Percentiles rank a stretch among this genome's conserved stretches.
These are phyloP conservation scores for Parnassius mnemosyne DNA, from an alignment of 2,888 invertebrate species.

Conservation along the genomic window DNA sequence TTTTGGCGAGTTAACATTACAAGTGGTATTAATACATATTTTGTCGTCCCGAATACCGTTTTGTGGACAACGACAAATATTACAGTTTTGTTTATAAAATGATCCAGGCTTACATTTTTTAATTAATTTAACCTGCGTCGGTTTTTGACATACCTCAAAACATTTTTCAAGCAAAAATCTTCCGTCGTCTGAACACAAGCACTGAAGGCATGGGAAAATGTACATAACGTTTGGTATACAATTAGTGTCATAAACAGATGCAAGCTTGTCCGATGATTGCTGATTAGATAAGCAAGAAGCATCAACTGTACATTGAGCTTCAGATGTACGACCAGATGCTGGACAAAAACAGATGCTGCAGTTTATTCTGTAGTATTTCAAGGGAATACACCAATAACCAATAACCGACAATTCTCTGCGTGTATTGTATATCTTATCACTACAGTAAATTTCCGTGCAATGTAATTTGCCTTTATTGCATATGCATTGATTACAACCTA, in stretches of 20 bases:
- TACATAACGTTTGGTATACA: slow-evolving; percentile 71
- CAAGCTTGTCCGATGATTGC: slow-evolving; percentile 32
- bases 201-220: slow-evolving; percentile 61
- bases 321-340: slow-evolving; percentile 52
- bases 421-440: slow-evolving; percentile 29
- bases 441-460: slow-evolving; percentile 52
- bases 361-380: slow-evolving; percentile 59
- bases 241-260: slow-evolving; percentile 33
- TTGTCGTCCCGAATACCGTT: slow-evolving; percentile 45
- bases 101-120: slow-evolving; percentile 52
- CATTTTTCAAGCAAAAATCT: slow-evolving; percentile 56
- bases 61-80: slow-evolving; percentile 59
- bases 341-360: slow-evolving; percentile 68
- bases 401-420: slow-evolving; percentile 26
- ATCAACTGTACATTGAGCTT: slow-evolving; percentile 62
- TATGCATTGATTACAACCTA: slow-evolving; percentile 62
- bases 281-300: slow-evolving; percentile 46
- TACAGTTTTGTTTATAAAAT: slow-evolving; percentile 57
- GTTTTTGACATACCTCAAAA: slow-evolving; percentile 51
- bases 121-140: slow-evolving; percentile 28
- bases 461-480: slow-evolving; percentile 57
- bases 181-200: slow-evolving; percentile 60
- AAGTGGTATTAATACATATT: slow-evolving; percentile 38
- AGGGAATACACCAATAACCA: slow-evolving; percentile 54
- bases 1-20: slow-evolving; percentile 23